Percentiles rank a stretch among this genome's conserved stretches.
These are phyloP conservation scores for Petroica traversi DNA, from an alignment of 2,113 vertebrate species.

Conservation along the genomic window DNA sequence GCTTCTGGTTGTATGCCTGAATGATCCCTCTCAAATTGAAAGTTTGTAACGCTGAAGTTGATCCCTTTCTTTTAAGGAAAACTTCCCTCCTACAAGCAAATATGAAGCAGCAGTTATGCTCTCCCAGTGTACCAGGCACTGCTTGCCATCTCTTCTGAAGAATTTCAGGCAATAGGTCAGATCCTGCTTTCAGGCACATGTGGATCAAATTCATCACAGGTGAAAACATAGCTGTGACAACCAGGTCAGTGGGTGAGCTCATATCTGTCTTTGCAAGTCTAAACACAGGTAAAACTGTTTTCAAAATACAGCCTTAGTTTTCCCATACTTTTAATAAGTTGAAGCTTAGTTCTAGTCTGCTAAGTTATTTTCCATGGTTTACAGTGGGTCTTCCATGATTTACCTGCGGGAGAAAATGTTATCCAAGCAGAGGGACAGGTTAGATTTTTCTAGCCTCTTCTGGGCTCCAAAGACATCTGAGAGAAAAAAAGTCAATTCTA, in stretches of 20 bases:
- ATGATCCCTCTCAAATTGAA: neutral
- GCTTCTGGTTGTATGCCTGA: neutral
- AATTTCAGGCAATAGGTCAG: neutral
- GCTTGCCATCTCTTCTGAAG: neutral
- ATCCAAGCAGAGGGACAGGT: neutral
- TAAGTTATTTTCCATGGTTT: neutral
- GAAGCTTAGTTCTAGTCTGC: neutral
- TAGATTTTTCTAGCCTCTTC: neutral
- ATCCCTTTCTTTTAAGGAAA: neutral
- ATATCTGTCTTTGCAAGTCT: neutral
- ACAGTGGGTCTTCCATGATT: neutral
- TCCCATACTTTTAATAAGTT: neutral
- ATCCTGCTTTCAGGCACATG: neutral
- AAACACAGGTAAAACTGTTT: neutral
- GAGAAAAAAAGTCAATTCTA: neutral
- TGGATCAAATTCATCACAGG: neutral
- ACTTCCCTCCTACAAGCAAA: neutral
- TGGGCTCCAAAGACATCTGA: neutral
- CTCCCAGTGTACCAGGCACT: neutral
- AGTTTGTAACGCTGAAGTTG: neutral
- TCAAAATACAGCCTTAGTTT: neutral
- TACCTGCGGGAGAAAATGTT: neutral
- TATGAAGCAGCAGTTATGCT: neutral
- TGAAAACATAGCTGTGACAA: neutral
- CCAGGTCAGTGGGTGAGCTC: neutral